A percentile compares a stretch with the other conserved stretches of the same genome.
Evolutionary conservation across 2,113 vertebrate species (phyloP).

Genomic region (Syngnathus scovelli): DNA sequence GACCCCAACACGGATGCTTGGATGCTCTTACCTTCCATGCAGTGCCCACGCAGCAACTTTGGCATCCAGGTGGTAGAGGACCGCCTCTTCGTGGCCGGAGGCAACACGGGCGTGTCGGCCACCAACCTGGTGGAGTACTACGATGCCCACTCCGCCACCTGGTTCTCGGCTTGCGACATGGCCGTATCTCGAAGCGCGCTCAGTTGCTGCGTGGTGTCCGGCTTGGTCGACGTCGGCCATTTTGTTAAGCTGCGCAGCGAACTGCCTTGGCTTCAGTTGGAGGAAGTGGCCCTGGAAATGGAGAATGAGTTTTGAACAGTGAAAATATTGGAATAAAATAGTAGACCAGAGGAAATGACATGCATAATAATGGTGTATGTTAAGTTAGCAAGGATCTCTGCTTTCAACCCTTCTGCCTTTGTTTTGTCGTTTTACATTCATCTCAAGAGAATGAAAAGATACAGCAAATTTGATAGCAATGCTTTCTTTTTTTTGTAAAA

Average conservation of each 20-base stretch:
- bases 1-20: conserved; percentile 70
- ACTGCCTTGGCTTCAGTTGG: fast-evolving
- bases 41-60: conserved; percentile 79
- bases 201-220: conserved; percentile 80
- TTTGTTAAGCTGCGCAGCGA: background rate
- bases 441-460: background rate
- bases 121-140: conserved; percentile 39
- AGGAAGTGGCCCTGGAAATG: background rate
- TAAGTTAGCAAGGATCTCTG: background rate
- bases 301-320: background rate
- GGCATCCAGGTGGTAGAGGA: conserved; percentile 76
- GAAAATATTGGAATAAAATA: background rate
- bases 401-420: background rate
- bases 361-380: background rate
- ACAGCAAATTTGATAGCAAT: background rate
- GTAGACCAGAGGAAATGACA: background rate
- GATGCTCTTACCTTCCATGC: conserved; percentile 74
- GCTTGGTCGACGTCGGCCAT: conserved; percentile 55
- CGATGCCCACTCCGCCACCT: conserved; percentile 45
- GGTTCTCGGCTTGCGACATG: conserved; percentile 71
- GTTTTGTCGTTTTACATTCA: too few relatives aligned
- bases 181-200: conserved; percentile 72
- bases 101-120: conserved; percentile 42
- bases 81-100: conserved; percentile 49
- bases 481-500: too few relatives aligned